Percentiles rank a stretch among this genome's conserved stretches.
Conservation (phyloP, 1,140 invertebrate species). For the Chlorops oryzae region DNA sequence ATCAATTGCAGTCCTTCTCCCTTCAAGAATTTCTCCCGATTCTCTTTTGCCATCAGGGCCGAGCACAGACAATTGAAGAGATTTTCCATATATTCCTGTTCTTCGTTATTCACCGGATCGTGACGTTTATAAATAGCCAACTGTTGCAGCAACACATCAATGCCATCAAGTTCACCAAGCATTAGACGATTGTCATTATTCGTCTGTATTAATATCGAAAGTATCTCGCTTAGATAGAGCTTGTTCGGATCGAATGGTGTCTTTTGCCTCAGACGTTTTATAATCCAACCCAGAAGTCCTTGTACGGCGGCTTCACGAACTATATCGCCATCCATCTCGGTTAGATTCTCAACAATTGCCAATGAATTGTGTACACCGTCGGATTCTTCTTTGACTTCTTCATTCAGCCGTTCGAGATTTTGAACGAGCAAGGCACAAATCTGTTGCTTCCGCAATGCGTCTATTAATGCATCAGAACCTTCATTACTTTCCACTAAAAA, state of each 20-base stretch:
- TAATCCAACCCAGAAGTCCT: conserved; percentile 86
- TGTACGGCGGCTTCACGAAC: conserved; percentile 78
- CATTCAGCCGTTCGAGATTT: conserved; percentile 90
- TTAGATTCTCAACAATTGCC: conserved; percentile 84
- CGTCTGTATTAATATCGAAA: conserved; percentile 92
- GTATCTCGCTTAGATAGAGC: conserved; percentile 90
- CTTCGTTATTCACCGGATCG: conserved; percentile 84
- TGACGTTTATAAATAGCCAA: conserved; percentile 93
- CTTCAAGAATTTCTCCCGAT: conserved; percentile 86
- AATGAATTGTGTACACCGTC: conserved; percentile 96
- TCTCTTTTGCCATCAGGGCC: conserved; percentile 77
- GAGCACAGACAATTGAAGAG: conserved; percentile 94
- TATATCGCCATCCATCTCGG: conserved; percentile 84
- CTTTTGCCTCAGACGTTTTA: conserved; percentile 78
- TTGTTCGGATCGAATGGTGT: conserved; percentile 94
- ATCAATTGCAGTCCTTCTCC: conserved; percentile 93
- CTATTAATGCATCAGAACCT: conserved; percentile 70
- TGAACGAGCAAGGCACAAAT: conserved; percentile 86
- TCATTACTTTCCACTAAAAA: conserved; percentile 73
- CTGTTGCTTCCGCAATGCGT: conserved; percentile 79
- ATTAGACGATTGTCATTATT: conserved; percentile 75
- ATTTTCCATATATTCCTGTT: conserved; percentile 99
- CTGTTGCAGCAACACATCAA: conserved; percentile 93
- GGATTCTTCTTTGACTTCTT: conserved; percentile 87
- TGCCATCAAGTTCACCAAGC: conserved; percentile 88